Percentiles rank a stretch among this genome's conserved stretches.
Evolutionary conservation across 1,140 invertebrate species (phyloP).

Genomic region (Sitobion miscanthi): DNA sequence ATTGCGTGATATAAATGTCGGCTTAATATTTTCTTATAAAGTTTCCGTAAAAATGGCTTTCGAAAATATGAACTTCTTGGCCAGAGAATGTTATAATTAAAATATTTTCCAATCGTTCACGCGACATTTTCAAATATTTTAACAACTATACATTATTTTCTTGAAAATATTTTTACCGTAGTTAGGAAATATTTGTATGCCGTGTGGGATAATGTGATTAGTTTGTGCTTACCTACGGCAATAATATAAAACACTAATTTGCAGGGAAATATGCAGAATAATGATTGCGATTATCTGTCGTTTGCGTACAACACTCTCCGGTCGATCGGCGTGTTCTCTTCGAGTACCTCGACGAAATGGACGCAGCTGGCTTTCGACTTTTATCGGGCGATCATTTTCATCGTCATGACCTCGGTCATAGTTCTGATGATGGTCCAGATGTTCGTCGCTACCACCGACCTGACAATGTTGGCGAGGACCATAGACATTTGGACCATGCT

Average conservation of each 20-base stretch:
- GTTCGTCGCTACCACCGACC: background rate
- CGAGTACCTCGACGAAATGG: background rate
- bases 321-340: background rate
- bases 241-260: background rate
- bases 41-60: too few relatives aligned
- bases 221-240: background rate
- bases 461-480: background rate
- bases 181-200: too few relatives aligned
- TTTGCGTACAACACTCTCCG: background rate
- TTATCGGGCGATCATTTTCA: background rate
- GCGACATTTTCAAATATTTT: too few relatives aligned
- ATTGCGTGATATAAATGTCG: too few relatives aligned
- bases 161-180: too few relatives aligned
- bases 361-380: background rate
- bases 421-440: background rate
- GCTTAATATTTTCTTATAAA: too few relatives aligned
- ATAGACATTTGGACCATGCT: slow-evolving; percentile 49
- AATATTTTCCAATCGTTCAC: too few relatives aligned
- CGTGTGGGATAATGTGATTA: too few relatives aligned
- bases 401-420: background rate
- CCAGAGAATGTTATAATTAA: too few relatives aligned
- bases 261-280: background rate
- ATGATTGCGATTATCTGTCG: background rate
- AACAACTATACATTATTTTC: too few relatives aligned
- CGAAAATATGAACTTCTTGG: too few relatives aligned